Evolutionary conservation across 2,888 invertebrate species (phyloP).

Genomic region (Cataglyphis livida): DNA sequence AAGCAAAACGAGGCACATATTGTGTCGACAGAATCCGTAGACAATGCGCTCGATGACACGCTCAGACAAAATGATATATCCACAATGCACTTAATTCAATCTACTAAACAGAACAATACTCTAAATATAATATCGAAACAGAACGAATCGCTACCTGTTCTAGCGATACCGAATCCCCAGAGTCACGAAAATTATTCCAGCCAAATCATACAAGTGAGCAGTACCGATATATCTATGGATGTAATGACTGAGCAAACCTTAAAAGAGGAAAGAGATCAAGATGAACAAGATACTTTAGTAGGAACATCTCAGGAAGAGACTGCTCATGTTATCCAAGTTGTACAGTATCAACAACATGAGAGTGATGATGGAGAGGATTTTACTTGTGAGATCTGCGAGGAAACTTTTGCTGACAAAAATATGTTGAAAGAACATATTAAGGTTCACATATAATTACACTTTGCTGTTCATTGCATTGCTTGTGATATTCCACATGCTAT

Average conservation of each 20-base stretch:
- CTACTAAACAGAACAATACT: conserved; percentile 76
- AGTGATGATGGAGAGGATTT: conserved; percentile 79
- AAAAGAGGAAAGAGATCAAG: conserved; percentile 47
- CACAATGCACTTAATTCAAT: conserved; percentile 77
- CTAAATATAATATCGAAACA: conserved; percentile 82
- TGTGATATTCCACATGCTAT: conserved; percentile 70
- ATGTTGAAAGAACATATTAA: conserved; percentile 84
- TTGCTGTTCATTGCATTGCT: conserved; percentile 65
- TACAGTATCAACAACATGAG: conserved; percentile 75
- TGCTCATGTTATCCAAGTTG: conserved; percentile 72
- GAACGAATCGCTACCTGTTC: conserved; percentile 79
- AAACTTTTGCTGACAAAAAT: conserved; percentile 82
- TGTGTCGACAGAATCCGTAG: conserved; percentile 57
- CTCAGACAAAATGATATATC: conserved; percentile 70
- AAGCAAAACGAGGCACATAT: conserved; percentile 63
- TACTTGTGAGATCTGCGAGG: conserved; percentile 84
- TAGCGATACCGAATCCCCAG: conserved; percentile 80
- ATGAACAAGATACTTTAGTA: conserved; percentile 64
- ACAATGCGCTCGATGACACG: conserved; percentile 60
- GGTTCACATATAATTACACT: conserved; percentile 82
- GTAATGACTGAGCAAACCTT: conserved; percentile 66
- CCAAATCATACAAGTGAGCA: conserved; percentile 76
- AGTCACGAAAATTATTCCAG: conserved; percentile 79
- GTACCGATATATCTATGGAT: conserved; percentile 69
- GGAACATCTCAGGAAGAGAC: conserved; percentile 49